Percentiles rank a stretch among this genome's conserved stretches.
Conservation (phyloP, 2,113 vertebrate genomes). For the Formicarius rufipectus region DNA sequence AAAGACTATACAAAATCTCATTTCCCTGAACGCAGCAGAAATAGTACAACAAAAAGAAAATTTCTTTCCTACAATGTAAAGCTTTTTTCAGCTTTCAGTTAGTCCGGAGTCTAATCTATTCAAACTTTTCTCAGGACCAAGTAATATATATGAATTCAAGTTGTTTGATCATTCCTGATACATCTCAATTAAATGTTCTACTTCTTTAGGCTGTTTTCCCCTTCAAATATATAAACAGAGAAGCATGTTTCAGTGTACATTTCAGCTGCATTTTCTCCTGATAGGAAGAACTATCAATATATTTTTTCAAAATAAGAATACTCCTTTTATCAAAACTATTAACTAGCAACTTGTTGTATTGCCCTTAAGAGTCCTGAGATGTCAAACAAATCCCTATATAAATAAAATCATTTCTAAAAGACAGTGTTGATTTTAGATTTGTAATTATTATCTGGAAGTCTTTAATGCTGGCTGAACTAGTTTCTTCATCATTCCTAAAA, state of each 20-base stretch:
- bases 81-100: neutral
- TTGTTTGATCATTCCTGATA: neutral
- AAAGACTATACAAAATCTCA: neutral
- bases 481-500: neutral
- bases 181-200: neutral
- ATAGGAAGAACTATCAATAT: neutral
- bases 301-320: neutral
- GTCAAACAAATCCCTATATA: neutral
- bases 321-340: neutral
- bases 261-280: neutral
- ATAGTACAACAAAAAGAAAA: neutral
- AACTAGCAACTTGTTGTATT: neutral
- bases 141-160: neutral
- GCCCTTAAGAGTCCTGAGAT: neutral
- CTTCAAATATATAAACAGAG: neutral
- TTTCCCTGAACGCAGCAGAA: neutral
- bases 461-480: neutral
- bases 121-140: neutral
- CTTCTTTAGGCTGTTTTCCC: neutral
- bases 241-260: neutral
- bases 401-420: neutral
- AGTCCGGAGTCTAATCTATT: neutral
- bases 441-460: neutral
- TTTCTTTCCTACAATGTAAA: neutral
- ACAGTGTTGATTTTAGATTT: neutral